phyloP scores from a whole-genome alignment of 2,888 invertebrate genomes.

The Belgica antarctica region DNA sequence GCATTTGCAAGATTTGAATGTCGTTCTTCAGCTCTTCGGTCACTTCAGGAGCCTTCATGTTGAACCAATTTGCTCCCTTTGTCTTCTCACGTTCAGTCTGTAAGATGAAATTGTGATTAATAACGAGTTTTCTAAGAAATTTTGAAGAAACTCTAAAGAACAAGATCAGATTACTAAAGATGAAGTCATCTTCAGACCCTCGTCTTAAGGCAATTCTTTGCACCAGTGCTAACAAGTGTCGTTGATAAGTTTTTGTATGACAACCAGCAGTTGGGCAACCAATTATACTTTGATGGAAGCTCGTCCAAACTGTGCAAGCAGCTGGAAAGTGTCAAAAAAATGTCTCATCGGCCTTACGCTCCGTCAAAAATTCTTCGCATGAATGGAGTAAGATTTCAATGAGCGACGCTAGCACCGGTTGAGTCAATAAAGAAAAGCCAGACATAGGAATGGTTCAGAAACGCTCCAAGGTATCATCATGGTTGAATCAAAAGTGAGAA shows the following conservation, averaged over 20 bases:
- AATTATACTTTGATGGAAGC: not conserved
- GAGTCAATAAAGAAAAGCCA: conserved; percentile 48
- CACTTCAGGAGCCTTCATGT: conserved; percentile 83
- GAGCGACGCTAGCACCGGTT: conserved; percentile 49
- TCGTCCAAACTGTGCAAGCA: not conserved
- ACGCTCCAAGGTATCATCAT: conserved; percentile 55
- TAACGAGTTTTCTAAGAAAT: not conserved
- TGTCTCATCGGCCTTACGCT: conserved; percentile 56
- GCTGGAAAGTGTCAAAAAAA: conserved; percentile 27
- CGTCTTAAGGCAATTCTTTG: conserved; percentile 44
- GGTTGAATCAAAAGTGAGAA: not conserved
- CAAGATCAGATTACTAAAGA: conserved; percentile 56
- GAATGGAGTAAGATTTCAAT: conserved; percentile 55
- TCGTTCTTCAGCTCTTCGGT: conserved; percentile 87
- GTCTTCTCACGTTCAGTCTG: conserved; percentile 73
- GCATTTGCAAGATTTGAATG: conserved; percentile 86
- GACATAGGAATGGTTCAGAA: conserved; percentile 48
- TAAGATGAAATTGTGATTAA: too few species aligned
- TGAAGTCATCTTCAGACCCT: conserved; percentile 48
- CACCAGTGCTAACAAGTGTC: conserved; percentile 46
- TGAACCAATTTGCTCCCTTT: conserved; percentile 85
- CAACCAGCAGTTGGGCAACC: not conserved
- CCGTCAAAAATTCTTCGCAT: conserved; percentile 47
- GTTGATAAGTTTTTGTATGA: conserved; percentile 1
- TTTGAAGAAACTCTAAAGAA: not conserved